Conservation (phyloP, 2,797 vertebrate species). For the Limosa lapponica region DNA sequence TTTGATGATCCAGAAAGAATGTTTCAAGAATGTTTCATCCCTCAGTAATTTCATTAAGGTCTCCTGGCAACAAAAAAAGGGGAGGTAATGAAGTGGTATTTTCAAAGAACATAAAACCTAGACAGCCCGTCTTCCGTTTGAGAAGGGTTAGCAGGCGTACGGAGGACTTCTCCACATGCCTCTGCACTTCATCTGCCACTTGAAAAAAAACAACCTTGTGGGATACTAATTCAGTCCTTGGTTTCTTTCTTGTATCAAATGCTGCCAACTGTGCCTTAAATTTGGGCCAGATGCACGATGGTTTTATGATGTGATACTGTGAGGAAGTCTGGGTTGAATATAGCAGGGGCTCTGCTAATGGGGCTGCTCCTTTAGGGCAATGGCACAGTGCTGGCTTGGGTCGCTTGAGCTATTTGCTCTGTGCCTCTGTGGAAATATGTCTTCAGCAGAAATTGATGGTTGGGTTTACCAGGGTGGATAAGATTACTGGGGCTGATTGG, state of each 20-base stretch:
- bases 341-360: constrained; percentile 14
- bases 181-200: constrained; percentile 61
- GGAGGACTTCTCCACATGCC: constrained; percentile 48
- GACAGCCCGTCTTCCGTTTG: constrained; percentile 28
- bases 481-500: not conserved
- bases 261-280: constrained; percentile 73
- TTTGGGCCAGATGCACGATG: constrained; percentile 70
- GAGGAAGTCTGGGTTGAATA: constrained; percentile 67
- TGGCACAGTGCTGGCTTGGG: not conserved
- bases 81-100: constrained; percentile 37
- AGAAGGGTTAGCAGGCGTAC: constrained; percentile 14
- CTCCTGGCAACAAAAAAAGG: constrained; percentile 17
- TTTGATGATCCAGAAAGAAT: constrained; percentile 58
- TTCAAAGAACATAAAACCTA: constrained; percentile 58
- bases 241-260: constrained; percentile 76
- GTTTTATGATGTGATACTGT: constrained; percentile 73
- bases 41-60: constrained; percentile 43
- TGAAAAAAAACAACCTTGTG: constrained; percentile 35
- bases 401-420: not conserved
- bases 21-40: constrained; percentile 57
- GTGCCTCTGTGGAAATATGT: not conserved
- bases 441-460: not conserved
- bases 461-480: not conserved
- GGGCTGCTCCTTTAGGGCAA: constrained; percentile 21
- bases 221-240: constrained; percentile 74